Conservation (phyloP, 2,113 vertebrate species). For the Mellivora capensis region DNA sequence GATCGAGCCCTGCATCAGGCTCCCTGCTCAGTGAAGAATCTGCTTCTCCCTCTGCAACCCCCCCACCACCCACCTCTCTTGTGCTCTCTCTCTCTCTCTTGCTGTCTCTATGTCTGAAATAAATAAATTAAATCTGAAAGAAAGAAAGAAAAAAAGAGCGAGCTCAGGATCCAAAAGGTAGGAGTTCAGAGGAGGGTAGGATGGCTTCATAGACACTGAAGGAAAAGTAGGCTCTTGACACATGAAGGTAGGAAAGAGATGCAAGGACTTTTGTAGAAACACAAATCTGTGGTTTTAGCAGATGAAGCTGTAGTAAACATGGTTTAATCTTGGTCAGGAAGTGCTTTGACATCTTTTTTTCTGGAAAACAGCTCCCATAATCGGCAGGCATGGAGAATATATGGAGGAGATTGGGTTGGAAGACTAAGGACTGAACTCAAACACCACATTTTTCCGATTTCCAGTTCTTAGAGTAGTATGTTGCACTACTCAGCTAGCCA, state of each 20-base stretch:
- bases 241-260: neutral
- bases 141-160: too few relatives aligned
- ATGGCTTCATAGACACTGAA: neutral
- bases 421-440: neutral
- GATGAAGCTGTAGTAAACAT: neutral
- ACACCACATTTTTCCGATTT: neutral
- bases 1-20: neutral
- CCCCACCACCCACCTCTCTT: accelerated
- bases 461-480: neutral
- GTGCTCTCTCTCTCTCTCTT: neutral
- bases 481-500: neutral
- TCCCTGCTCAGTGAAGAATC: neutral
- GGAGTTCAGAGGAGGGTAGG: neutral
- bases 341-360: neutral
- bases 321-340: neutral
- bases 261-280: neutral
- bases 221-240: neutral
- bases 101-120: neutral
- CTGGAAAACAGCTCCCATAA: neutral
- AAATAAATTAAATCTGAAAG: neutral
- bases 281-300: neutral
- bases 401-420: neutral
- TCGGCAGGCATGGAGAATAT: neutral
- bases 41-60: neutral
- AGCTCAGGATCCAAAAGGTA: neutral